phyloP scores from a whole-genome alignment of 1,140 invertebrate genomes.

The Myzus persicae region DNA sequence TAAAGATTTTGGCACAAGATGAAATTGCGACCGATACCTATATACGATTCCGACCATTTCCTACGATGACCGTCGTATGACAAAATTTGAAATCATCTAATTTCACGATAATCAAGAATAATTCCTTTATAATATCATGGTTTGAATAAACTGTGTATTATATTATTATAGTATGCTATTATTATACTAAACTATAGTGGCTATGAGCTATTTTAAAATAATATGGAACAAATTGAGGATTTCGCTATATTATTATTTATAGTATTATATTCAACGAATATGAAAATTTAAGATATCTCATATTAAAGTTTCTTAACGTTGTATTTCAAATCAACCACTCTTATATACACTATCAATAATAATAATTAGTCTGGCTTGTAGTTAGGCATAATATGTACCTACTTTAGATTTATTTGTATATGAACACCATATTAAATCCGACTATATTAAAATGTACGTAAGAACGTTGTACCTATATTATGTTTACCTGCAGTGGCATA shows the following conservation, averaged over 20 bases:
- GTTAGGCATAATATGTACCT: background rate
- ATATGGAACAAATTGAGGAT: background rate
- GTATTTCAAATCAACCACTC: background rate
- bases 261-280: background rate
- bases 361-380: background rate
- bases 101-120: too few species aligned
- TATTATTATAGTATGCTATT: background rate
- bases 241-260: background rate
- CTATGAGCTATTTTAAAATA: background rate
- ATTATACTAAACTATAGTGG: background rate
- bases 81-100: too few species aligned
- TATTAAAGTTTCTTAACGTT: background rate
- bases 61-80: background rate
- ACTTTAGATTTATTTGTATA: background rate
- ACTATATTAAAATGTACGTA: too few species aligned
- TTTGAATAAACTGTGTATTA: too few species aligned
- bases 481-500: too few species aligned
- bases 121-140: too few species aligned
- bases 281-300: background rate
- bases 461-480: too few species aligned
- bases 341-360: background rate
- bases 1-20: background rate
- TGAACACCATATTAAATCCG: too few species aligned
- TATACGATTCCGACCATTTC: background rate
- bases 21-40: background rate